Base-by-base conservation (phyloP, 2,113 vertebrate genomes). In the Calidris pugnax region DNA sequence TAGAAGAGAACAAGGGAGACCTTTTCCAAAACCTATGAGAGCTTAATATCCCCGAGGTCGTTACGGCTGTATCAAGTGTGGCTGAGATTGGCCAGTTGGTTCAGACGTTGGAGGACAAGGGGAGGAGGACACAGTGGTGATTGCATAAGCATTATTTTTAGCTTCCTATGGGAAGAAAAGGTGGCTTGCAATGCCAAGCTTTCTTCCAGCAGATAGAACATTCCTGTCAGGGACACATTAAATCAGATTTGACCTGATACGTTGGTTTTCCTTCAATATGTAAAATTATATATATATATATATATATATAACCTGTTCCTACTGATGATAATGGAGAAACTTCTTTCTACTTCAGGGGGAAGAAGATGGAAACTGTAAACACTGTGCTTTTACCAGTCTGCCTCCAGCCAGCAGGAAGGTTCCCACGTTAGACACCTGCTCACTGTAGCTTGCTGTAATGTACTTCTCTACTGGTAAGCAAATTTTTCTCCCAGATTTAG, bases 81-180 rank as follows among this genome's bases (percentile, higher is more conserved):
- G 93, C 94, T 96, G 93, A 97, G 94, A 91, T 66, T 85, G 91
- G 84, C 89, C 89, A 60, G 53, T 83, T 66, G 59, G 73, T 64
- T 91, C 87, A 87, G 93, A 14, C 1, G 0, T 22, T 87, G 93
- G 95, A 95, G 93, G 93, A 95, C 96, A 91, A 91, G 94, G 91
- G 85, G 87, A 97, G 67, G 94, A 96, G 89, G 89, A 83, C 87
- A 87, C 59, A 48, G 37, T 9, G 62, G 28, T 0, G 17, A 91
- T 93, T 97, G 95, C 95, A 96, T 96, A 96, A 97, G 91, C 78
- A 77, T 91, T 97, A 97, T 97, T 97, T 96, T 96, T 97, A 97
- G 53, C 85, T 96, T 96, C 53, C 94, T 82, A 83, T 73, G 71
- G 87, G 77, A 87, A 89, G 73, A 37, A 85, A 78, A 84, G 51